A percentile compares a stretch with the other conserved stretches of the same genome.
Evolutionary conservation across 1,140 invertebrate species (phyloP).

Genomic region (Atta cephalotes): DNA sequence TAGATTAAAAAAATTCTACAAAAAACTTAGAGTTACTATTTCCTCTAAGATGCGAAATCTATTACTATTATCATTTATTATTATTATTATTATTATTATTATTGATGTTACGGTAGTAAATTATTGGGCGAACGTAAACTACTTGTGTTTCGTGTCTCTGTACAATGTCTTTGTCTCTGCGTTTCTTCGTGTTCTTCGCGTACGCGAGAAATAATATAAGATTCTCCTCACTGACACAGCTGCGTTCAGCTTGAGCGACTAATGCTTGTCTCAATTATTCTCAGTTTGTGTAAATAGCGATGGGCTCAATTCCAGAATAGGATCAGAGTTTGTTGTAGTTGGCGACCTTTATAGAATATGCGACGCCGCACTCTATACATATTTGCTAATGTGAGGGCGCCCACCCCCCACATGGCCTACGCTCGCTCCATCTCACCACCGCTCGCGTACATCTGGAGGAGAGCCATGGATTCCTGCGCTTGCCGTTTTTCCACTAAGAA

Average conservation of each 20-base stretch:
- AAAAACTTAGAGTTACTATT: conserved; percentile 52
- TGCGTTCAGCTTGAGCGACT: conserved; percentile 42
- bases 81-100: conserved; percentile 56
- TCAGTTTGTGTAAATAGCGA: conserved; percentile 38
- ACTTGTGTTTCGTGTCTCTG: conserved; percentile 35
- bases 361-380: conserved; percentile 84
- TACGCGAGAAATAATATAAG: conserved; percentile 38
- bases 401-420: conserved; percentile 86
- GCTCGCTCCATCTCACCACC: conserved; percentile 85
- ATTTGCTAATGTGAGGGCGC: conserved; percentile 84
- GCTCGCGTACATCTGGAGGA: conserved; percentile 88
- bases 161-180: conserved; percentile 27
- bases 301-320: conserved; percentile 85
- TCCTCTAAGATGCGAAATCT: conserved; percentile 56
- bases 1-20: conserved; percentile 64
- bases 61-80: conserved; percentile 31
- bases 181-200: conserved; percentile 5
- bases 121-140: conserved; percentile 55
- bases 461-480: conserved; percentile 93
- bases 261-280: conserved; percentile 17
- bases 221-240: conserved; percentile 17
- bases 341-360: conserved; percentile 84
- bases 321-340: conserved; percentile 84
- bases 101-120: conserved; percentile 57
- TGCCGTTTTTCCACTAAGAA: conserved; percentile 93